Evolutionary conservation across 2,113 vertebrate genomes (phyloP).

Genomic region (Carollia perspicillata): DNA sequence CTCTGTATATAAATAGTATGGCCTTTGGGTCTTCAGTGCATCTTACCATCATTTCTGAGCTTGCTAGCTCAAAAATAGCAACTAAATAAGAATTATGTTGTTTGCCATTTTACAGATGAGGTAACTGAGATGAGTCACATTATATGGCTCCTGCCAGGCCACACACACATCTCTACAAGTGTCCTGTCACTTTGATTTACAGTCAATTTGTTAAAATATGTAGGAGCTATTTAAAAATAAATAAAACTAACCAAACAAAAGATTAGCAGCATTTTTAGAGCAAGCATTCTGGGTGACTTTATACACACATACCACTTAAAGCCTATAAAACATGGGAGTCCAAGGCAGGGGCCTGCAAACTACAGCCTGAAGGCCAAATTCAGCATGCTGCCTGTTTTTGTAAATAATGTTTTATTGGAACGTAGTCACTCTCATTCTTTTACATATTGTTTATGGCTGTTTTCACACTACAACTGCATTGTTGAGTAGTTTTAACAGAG

Average conservation of each 20-base stretch:
- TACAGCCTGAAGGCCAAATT: constrained; percentile 29
- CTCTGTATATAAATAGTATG: constrained; percentile 43
- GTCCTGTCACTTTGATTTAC: constrained; percentile 47
- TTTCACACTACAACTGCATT: constrained; percentile 24
- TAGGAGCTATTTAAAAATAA: constrained; percentile 56
- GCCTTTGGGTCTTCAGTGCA: not conserved
- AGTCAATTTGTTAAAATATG: constrained; percentile 53
- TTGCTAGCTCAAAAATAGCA: constrained; percentile 16
- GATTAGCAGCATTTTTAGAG: constrained; percentile 44
- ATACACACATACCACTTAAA: constrained; percentile 49
- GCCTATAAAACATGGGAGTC: constrained; percentile 45
- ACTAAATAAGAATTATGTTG: constrained; percentile 25
- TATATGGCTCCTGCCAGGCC: constrained; percentile 33
- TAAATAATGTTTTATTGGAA: constrained; percentile 67
- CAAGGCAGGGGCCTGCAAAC: not conserved
- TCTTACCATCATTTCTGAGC: not conserved
- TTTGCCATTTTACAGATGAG: constrained; percentile 28
- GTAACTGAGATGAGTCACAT: constrained; percentile 36
- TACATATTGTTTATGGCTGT: constrained; percentile 45
- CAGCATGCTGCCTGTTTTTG: constrained; percentile 32
- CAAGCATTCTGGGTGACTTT: constrained; percentile 37
- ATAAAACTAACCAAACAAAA: constrained; percentile 62
- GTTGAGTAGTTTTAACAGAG: constrained; percentile 34
- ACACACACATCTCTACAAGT: constrained; percentile 45
- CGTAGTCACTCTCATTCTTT: constrained; percentile 38